These are phyloP conservation scores for Carcina quercana DNA, from an alignment of 2,888 invertebrate genomes.

Conservation along the genomic window DNA sequence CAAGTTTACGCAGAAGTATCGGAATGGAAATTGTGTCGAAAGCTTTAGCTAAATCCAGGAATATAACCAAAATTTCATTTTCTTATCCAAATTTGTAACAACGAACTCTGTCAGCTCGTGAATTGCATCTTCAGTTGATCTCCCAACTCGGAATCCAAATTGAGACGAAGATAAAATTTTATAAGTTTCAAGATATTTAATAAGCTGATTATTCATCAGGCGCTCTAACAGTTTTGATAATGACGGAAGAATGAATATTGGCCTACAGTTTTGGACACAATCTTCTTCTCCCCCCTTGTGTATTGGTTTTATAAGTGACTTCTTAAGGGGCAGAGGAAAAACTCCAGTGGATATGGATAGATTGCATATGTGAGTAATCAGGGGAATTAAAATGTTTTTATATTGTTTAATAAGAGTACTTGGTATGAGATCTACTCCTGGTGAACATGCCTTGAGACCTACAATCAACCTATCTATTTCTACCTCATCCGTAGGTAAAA, in stretches of 20 bases:
- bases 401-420: not conserved
- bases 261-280: constrained; percentile 9
- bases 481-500: not conserved
- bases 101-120: constrained; percentile 5
- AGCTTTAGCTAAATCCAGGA: no score
- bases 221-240: constrained; percentile 14
- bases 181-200: not conserved
- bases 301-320: constrained; percentile 7
- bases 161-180: no score
- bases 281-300: constrained; percentile 9
- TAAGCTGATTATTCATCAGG: constrained; percentile 10
- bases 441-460: not conserved
- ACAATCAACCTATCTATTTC: not conserved
- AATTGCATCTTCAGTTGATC: constrained; percentile 7
- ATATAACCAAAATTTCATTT: no score
- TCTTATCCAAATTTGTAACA: constrained; percentile 1
- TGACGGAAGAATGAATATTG: constrained; percentile 8
- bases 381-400: not conserved
- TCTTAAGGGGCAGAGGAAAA: constrained; percentile 9
- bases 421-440: not conserved
- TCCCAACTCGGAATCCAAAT: constrained; percentile 3
- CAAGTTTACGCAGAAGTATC: no score
- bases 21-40: no score
- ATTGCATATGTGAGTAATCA: constrained; percentile 6
- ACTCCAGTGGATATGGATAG: constrained; percentile 4